These are phyloP conservation scores for Actenoides hombroni DNA, from an alignment of 2,113 vertebrate species.

Conservation along the genomic window DNA sequence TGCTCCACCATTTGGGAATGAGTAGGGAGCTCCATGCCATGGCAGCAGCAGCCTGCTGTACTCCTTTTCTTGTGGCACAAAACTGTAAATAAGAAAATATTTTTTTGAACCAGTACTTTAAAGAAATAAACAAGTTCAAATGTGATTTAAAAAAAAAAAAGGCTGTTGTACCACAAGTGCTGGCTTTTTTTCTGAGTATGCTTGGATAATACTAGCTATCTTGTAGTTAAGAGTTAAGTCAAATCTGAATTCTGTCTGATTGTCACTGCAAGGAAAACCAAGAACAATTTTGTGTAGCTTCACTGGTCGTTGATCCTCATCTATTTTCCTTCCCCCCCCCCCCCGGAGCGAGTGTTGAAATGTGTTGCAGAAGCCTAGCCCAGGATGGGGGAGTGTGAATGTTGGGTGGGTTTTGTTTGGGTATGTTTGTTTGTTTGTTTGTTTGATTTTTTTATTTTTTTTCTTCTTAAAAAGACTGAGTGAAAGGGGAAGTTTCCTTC, in stretches of 20 bases:
- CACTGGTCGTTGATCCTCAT: conserved; percentile 92
- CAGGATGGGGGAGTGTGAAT: too few relatives aligned
- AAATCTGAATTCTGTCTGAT: conserved; percentile 95
- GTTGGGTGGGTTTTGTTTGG: too few relatives aligned
- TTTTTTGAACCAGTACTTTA: conserved; percentile 5
- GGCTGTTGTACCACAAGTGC: conserved; percentile 86
- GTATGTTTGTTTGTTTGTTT: too few relatives aligned
- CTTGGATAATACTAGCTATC: conserved; percentile 89
- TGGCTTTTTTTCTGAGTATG: conserved; percentile 93
- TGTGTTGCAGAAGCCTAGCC: too few relatives aligned
- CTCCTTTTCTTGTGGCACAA: conserved; percentile 97
- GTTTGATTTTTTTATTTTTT: too few relatives aligned
- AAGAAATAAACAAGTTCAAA: conserved; percentile 21
- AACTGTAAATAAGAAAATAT: conserved; percentile 80
- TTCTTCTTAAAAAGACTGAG: too few relatives aligned
- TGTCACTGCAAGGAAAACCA: conserved; percentile 87
- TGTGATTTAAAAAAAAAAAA: background rate
- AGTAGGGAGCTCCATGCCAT: too few relatives aligned
- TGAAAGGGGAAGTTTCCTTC: too few relatives aligned
- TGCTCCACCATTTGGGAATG: too few relatives aligned
- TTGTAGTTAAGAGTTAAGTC: conserved; percentile 96
- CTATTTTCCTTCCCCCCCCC: conserved; percentile 78
- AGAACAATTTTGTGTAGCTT: conserved; percentile 94
- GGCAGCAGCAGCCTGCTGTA: conserved; percentile 89
- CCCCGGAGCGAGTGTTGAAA: too few relatives aligned